Evolutionary conservation across 2,113 vertebrate genomes (phyloP).

Genomic region (Notothenia coriiceps): DNA sequence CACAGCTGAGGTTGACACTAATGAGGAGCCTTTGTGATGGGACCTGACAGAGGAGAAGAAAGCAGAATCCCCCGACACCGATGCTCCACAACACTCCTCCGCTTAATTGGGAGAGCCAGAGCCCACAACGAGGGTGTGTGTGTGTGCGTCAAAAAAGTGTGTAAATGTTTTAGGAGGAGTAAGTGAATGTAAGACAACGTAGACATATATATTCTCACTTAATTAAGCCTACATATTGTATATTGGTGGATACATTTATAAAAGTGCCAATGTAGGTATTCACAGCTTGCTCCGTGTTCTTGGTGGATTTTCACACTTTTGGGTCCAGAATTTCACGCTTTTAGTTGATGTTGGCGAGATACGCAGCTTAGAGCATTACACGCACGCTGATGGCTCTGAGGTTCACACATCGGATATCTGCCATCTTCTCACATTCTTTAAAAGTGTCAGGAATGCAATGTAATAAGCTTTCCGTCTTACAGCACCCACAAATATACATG

Average conservation of each 20-base stretch:
- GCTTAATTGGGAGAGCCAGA: conserved; percentile 86
- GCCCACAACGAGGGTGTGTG: conserved; percentile 76
- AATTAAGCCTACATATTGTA: conserved; percentile 61
- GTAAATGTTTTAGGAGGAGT: conserved; percentile 78
- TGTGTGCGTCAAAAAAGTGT: conserved; percentile 57
- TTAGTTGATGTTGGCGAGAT: conserved; percentile 75
- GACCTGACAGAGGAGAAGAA: conserved; percentile 89
- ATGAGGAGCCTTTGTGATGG: conserved; percentile 88
- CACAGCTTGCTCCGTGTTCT: conserved; percentile 65
- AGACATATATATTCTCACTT: conserved; percentile 58
- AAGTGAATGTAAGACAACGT: conserved; percentile 81
- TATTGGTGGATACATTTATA: conserved; percentile 53
- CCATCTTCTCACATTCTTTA: conserved; percentile 77
- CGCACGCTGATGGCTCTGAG: conserved; percentile 72
- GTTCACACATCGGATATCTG: conserved; percentile 75
- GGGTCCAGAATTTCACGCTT: conserved; percentile 75
- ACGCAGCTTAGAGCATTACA: conserved; percentile 68
- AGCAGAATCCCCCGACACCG: conserved; percentile 87
- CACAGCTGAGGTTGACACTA: conserved; percentile 88
- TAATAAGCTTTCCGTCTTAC: conserved; percentile 58
- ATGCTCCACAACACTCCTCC: conserved; percentile 86
- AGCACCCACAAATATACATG: conserved; percentile 39
- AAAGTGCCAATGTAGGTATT: conserved; percentile 67
- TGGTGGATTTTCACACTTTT: conserved; percentile 75
- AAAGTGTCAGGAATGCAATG: conserved; percentile 74